Base-by-base conservation (phyloP, 2,113 vertebrate species). In the Rhipidura dahli region DNA sequence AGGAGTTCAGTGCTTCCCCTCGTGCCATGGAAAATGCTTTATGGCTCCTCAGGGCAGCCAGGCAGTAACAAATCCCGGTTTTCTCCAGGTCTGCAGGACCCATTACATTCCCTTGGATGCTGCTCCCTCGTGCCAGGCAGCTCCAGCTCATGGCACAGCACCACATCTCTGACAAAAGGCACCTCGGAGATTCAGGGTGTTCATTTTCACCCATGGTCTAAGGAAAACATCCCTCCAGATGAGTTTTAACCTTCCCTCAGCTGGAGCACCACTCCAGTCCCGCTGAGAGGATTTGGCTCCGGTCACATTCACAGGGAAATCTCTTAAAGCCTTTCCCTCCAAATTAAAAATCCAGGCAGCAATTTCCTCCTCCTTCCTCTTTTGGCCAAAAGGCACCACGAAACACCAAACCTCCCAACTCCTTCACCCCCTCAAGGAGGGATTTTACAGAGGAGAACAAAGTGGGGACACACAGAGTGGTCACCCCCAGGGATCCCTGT, bases 181-280 rank as follows among this genome's bases (percentile, higher is more conserved):
- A 1, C 40, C n/a, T 20, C 0, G 0, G 68, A 54, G 37, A 45
- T 1, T 4, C 1, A 3, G 53, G 7, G 9, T 9, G 57, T 4
- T 39, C 60, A 21, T 69, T 77, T 51, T 17, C 77, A 56, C 9
- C 79, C 51, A 4, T 3, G 19, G 9, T 9, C 37, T 28, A 21
- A 56, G 26, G 54, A 70, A 65, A 85, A 54, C 57, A 22, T 16
- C 57, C 42, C 37, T 60, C 12, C 27, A 16, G 59, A 60, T 14
- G 28, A 37, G 35, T 30, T 83, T 64, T 14, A 50, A 26, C 8
- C 44, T 42, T 6, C 31, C 76, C 45, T 54, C 24, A 53, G 60
- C 53, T 75, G 37, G 33, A 81, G 49, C 12, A 24, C 7, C 7
- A 2, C 49, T 28, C 45, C 1, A 3, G 45, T 44, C 53, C 45